phyloP scores from a whole-genome alignment of 2,113 vertebrate species.

The Pygoscelis adeliae region DNA sequence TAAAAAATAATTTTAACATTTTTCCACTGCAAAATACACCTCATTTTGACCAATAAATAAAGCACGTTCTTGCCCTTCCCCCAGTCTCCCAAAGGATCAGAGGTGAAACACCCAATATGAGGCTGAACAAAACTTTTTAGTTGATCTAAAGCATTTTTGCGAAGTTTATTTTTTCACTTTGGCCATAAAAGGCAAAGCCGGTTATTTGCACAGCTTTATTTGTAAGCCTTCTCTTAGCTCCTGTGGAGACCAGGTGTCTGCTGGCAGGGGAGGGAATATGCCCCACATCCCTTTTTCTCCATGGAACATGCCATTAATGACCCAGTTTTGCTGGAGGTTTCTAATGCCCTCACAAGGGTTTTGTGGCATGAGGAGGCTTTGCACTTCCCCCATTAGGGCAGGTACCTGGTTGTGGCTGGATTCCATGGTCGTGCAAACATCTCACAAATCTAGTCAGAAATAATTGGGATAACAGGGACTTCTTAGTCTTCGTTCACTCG shows the following conservation, averaged over 20 bases:
- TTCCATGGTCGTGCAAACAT: constrained; percentile 9
- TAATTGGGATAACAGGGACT: constrained; percentile 18
- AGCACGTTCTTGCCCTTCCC: background rate
- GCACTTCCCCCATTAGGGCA: background rate
- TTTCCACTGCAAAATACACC: background rate
- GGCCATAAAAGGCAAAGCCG: background rate
- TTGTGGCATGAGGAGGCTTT: background rate
- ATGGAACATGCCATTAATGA: background rate
- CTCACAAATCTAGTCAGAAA: constrained; percentile 49
- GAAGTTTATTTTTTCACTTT: background rate
- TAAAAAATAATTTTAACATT: background rate
- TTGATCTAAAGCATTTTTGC: background rate
- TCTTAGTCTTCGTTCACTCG: constrained; percentile 2
- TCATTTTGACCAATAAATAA: background rate
- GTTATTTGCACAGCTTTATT: constrained; percentile 13
- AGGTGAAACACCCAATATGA: background rate
- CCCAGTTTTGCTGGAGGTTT: background rate
- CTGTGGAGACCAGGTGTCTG: constrained; percentile 8
- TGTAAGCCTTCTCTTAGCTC: background rate
- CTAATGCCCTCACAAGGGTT: background rate
- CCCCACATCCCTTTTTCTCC: background rate
- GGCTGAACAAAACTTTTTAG: background rate
- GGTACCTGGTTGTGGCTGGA: background rate
- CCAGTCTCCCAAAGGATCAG: background rate
- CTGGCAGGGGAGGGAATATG: background rate